Conservation (phyloP, 2,797 vertebrate species). For the Odontamblyopus lacepedii region DNA sequence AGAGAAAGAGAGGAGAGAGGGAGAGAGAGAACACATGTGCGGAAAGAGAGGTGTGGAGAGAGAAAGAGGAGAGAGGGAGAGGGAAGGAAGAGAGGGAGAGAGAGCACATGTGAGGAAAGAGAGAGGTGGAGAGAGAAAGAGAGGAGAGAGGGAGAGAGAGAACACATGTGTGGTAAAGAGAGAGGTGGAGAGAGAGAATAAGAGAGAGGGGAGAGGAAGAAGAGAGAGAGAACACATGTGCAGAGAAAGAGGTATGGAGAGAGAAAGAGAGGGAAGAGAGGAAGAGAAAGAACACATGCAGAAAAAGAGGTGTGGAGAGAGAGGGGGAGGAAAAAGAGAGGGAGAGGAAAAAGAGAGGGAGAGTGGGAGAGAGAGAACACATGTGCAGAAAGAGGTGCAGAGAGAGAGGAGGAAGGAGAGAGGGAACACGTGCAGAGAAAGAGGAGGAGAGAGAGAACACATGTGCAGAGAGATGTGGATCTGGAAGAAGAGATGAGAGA, state of each 20-base stretch:
- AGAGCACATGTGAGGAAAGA: not conserved
- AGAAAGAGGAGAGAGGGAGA: not conserved
- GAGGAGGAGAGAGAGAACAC: not conserved
- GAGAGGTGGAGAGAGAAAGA: too few relatives aligned
- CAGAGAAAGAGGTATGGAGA: too few relatives aligned
- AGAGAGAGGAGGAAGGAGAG: not conserved
- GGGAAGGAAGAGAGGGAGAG: not conserved
- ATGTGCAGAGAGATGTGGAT: too few relatives aligned
- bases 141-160: too few relatives aligned
- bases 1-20: too few relatives aligned
- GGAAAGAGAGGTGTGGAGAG: not conserved
- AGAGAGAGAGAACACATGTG: too few relatives aligned
- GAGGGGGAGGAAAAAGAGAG: not conserved
- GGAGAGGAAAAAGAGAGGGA: not conserved
- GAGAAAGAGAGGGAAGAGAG: not conserved
- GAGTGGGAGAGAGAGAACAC: not conserved
- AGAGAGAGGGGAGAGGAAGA: too few relatives aligned
- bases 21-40: too few relatives aligned
- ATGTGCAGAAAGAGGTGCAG: not conserved
- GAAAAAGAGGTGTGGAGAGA: not conserved
- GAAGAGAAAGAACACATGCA: too few relatives aligned
- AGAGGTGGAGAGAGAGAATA: too few relatives aligned
- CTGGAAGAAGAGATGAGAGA: too few relatives aligned
- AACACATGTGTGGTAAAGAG: too few relatives aligned
- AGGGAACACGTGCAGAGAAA: not conserved